A percentile compares a stretch with the other conserved stretches of the same genome.
These are phyloP conservation scores for Cylloceria caligata DNA, from an alignment of 2,888 invertebrate genomes.

Conservation along the genomic window DNA sequence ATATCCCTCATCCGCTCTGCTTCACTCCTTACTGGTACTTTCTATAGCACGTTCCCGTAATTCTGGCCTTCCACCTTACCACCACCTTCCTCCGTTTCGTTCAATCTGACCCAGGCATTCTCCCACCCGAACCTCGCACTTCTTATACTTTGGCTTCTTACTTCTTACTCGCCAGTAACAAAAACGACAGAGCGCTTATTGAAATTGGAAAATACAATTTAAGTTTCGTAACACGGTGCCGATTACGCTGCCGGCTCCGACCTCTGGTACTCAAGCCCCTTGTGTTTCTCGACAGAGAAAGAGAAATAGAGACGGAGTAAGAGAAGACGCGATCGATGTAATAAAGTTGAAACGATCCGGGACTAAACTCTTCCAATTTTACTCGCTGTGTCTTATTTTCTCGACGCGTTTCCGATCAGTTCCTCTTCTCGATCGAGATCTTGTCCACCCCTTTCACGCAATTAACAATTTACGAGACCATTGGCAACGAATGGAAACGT, in stretches of 20 bases:
- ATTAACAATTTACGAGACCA: conserved; percentile 20
- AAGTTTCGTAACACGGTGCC: conserved; percentile 55
- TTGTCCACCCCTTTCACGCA: not conserved
- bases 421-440: not conserved
- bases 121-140: conserved; percentile 15
- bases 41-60: conserved; percentile 30
- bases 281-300: conserved; percentile 6
- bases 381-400: conserved; percentile 18
- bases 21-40: conserved; percentile 37
- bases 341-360: conserved; percentile 27
- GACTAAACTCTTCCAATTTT: conserved; percentile 6
- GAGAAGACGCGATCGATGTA: conserved; percentile 22
- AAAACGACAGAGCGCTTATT: conserved; percentile 62
- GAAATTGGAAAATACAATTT: conserved; percentile 71
- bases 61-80: conserved; percentile 49
- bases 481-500: not conserved
- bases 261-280: not conserved
- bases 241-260: conserved; percentile 15
- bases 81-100: conserved; percentile 24
- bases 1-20: conserved; percentile 60
- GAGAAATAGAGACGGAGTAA: not conserved
- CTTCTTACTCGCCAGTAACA: conserved; percentile 52
- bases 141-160: conserved; percentile 33
- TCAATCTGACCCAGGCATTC: conserved; percentile 41
- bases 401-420: not conserved